phyloP scores from a whole-genome alignment of 2,797 vertebrate species.

The Neosilurus hyrtlii region DNA sequence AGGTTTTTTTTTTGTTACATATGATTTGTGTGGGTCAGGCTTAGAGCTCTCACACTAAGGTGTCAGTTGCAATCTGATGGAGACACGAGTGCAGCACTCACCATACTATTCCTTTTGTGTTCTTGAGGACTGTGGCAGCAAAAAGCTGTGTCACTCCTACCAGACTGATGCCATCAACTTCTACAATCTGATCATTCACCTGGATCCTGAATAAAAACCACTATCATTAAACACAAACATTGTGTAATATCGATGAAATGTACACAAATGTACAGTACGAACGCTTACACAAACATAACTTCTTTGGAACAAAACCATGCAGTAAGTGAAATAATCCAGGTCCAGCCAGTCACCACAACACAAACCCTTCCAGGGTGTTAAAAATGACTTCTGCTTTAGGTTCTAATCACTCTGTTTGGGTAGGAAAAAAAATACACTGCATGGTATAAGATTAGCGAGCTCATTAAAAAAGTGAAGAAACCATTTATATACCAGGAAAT shows the following conservation, averaged over 20 bases:
- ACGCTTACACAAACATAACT: not conserved
- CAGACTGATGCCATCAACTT: slow-evolving; percentile 87
- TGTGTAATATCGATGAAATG: not conserved
- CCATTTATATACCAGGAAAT: not conserved
- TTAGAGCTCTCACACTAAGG: not conserved
- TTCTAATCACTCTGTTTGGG: not conserved
- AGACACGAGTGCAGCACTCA: slow-evolving; percentile 59
- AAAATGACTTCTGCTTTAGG: not conserved
- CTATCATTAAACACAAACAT: not conserved
- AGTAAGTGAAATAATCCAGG: not conserved
- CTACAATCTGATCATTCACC: slow-evolving; percentile 94
- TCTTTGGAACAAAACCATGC: not conserved
- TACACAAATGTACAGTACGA: not conserved
- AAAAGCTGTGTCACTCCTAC: slow-evolving; percentile 91
- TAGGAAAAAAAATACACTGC: not conserved
- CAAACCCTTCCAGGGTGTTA: not conserved
- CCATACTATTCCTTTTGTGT: slow-evolving; percentile 90
- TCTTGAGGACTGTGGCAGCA: slow-evolving; percentile 92
- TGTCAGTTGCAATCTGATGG: not conserved
- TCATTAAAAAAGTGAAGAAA: not conserved
- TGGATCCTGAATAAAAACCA: slow-evolving; percentile 75
- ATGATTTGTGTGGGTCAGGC: not conserved
- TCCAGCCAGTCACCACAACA: not conserved
- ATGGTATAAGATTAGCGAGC: not conserved
- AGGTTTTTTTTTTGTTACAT: too few relatives aligned